Evolutionary conservation across 1,140 invertebrate species (phyloP), one percentile per base, ranked within the genome.

Genomic region (Penaeus vannamei): DNA sequence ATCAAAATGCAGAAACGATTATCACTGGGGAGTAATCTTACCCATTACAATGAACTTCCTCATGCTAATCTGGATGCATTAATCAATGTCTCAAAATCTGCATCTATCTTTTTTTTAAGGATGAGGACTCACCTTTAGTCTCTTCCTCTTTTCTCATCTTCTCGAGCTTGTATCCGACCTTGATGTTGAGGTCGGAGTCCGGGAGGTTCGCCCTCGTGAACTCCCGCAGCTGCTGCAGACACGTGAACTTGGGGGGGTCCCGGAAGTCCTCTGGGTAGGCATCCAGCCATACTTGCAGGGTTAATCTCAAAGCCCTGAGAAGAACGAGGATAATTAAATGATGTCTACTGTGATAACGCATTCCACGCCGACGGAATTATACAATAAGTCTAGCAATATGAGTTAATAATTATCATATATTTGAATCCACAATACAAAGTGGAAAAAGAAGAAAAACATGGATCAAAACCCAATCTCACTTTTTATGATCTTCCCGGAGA

Each of bases 211-310:
- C 92, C 23, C 91, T 87, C 59, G 94, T 93, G 92, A 94, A 94
- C 19, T 92, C 92, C 82, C 93, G 92, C 22, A 95, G 91, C 86
- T 93, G 92, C 32, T 92, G 90, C 8, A 95, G 92, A 87, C 93
- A 93, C 12, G 92, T 91, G 89, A 86, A 96, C 91, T 95, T 95
- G 66, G 97, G 97, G n/a, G 96, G 95, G 91, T 98, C 96, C 81
- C 96, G 95, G 95, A 99, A 99, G 93, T 99, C 98, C 93, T 99
- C 98, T 66, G 97, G 96, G 93, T 98, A 99, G 76, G 97, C 97
- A 93, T 99, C 98, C 91, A 99, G 93, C 98, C 98, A 99, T 14
- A 99, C 97, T 92, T 98, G 97, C 86, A 99, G 94, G 87, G 97
- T 94, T 81, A 94, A 93, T 81, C 93, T 92, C 62, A 99, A 94